Evolutionary conservation across 2,888 invertebrate species (phyloP).

Genomic region (Platynereis dumerilii): DNA sequence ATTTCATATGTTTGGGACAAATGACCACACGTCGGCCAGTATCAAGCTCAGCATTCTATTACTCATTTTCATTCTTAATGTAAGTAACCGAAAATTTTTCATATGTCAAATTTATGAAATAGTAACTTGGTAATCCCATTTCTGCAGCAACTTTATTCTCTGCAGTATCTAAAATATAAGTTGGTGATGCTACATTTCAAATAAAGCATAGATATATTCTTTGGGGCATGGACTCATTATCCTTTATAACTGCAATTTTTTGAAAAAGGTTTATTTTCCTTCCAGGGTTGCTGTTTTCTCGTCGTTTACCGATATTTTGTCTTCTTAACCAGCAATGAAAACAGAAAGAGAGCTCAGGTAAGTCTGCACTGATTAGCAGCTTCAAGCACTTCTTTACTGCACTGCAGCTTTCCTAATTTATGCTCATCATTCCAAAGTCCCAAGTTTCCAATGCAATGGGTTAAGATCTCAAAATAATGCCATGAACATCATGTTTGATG

Average conservation of each 20-base stretch:
- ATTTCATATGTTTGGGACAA: constrained; percentile 32
- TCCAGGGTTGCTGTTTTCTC: constrained; percentile 22
- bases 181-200: too few species aligned
- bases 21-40: constrained; percentile 25
- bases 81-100: constrained; percentile 18
- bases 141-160: too few species aligned
- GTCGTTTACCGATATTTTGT: constrained; percentile 24
- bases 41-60: constrained; percentile 30
- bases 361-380: neutral
- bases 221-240: too few species aligned
- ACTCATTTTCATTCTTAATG: constrained; percentile 31
- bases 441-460: too few species aligned
- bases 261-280: neutral
- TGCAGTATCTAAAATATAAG: too few species aligned
- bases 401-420: too few species aligned
- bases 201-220: too few species aligned
- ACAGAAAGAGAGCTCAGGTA: constrained; percentile 19
- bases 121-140: too few species aligned
- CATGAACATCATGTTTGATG: too few species aligned
- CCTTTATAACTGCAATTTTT: too few species aligned
- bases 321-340: constrained; percentile 20
- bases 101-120: neutral
- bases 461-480: too few species aligned
- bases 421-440: too few species aligned
- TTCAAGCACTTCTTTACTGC: neutral